Base-by-base conservation (phyloP, 2,113 vertebrate species). In the Mesocricetus auratus region DNA sequence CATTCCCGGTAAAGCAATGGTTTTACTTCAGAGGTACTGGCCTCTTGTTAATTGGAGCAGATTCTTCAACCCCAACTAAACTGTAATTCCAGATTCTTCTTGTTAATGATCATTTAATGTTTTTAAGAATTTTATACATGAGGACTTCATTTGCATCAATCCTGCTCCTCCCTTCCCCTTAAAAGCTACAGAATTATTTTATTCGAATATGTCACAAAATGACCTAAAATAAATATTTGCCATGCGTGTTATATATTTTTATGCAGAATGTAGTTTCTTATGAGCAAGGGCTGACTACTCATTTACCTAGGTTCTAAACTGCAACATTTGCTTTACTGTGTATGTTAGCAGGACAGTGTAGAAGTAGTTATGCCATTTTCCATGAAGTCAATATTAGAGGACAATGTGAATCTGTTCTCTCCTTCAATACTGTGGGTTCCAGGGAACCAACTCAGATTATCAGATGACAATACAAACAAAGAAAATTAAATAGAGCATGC, bases 401-500 rank as follows among this genome's bases (percentile, higher is more conserved):
- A 79, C 8, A 31, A 36, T 11, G 2, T 22, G 5, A n/a, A 79
- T 56, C 0, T 5, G 9, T n/a, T 13, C 33, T 56, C 33, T 79
- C 4, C 33, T 56, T 36, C 33, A 56, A n/a, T n/a, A n/a, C n/a
- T n/a, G 47, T 53, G 8, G 29, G 31, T 53, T 45, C 47, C 3
- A 33, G 29, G 2, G 8, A 53, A 79, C 7, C 16, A 79, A 11
- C 8, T 79, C 47, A 79, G 31, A 53, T 21, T 8, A 36, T 4
- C 47, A 53, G 9, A 53, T 47, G 91, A 60, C 69, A 22, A 22
- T 90, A 7, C 50, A 11, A 87, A 90, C 24, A 86, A 68, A 79
- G 17, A 85, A 92, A 92, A 92, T 22, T 86, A 64, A 11, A 89
- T 64, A 86, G 22, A 90, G 17, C 9, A 50, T 60, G 81, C 83